Evolutionary conservation across 2,888 invertebrate genomes (phyloP).

Genomic region (Girardia tigrina): DNA sequence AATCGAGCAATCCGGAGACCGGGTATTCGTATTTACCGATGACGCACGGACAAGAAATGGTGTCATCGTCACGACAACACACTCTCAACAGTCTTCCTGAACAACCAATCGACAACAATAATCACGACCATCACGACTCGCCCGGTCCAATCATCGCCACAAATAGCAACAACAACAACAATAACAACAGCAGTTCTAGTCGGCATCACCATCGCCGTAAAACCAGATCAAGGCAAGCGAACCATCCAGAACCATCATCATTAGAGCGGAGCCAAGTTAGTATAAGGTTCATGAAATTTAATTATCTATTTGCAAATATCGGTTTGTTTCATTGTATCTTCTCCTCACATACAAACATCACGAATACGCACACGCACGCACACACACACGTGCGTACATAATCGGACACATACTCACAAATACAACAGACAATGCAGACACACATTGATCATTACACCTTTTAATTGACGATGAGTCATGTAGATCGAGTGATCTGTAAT

Average conservation of each 20-base stretch:
- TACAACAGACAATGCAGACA: too few relatives aligned
- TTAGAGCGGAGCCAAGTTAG: conserved; percentile 20
- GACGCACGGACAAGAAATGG: not conserved
- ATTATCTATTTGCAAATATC: not conserved
- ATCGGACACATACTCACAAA: not conserved
- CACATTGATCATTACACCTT: too few relatives aligned
- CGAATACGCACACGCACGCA: not conserved
- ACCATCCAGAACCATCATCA: not conserved
- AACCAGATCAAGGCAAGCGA: not conserved
- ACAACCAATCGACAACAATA: conserved; percentile 3
- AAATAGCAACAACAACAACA: not conserved
- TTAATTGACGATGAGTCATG: too few relatives aligned
- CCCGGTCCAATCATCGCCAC: not conserved
- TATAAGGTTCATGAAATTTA: conserved; percentile 8
- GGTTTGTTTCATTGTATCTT: not conserved
- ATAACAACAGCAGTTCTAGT: conserved; percentile 4
- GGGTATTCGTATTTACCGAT: not conserved
- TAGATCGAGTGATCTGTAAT: too few relatives aligned
- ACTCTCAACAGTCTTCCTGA: conserved; percentile 16
- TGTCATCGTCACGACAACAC: not conserved
- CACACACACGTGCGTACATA: not conserved
- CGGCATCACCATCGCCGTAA: conserved; percentile 15
- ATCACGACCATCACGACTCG: not conserved
- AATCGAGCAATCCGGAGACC: not conserved
- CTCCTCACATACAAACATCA: not conserved